phyloP scores from a whole-genome alignment of 2,888 invertebrate genomes.

The Eupithecia subumbrata region DNA sequence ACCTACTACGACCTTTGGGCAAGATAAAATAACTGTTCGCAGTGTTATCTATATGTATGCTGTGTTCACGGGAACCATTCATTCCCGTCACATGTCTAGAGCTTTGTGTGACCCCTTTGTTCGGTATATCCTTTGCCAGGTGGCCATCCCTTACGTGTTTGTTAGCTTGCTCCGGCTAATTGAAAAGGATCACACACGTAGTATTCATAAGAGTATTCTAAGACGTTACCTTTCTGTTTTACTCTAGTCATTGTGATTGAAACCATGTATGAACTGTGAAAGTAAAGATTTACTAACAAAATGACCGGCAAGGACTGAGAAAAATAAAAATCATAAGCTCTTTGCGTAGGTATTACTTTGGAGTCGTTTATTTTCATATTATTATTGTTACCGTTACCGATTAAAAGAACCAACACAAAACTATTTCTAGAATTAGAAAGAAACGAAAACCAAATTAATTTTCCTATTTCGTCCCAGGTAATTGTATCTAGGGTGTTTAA shows the following conservation, averaged over 20 bases:
- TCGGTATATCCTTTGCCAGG: conserved; percentile 40
- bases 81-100: conserved; percentile 55
- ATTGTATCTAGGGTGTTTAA: not conserved
- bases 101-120: conserved; percentile 45
- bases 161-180: conserved; percentile 51
- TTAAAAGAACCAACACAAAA: not conserved
- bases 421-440: not conserved
- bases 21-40: not conserved
- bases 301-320: not conserved
- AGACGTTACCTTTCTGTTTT: conserved; percentile 17
- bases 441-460: not conserved
- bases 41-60: conserved; percentile 2
- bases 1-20: not conserved
- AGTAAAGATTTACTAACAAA: not conserved
- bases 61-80: conserved; percentile 59
- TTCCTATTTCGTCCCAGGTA: not conserved
- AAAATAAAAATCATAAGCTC: not conserved
- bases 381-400: not conserved
- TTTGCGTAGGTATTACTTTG: not conserved
- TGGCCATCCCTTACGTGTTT: conserved; percentile 41
- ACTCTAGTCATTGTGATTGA: not conserved
- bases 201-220: conserved; percentile 21
- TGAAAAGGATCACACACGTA: conserved; percentile 43
- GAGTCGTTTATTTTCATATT: not conserved
- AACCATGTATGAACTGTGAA: not conserved